Conservation (phyloP, 1,140 invertebrate species). For the Eulimnadia texana region DNA sequence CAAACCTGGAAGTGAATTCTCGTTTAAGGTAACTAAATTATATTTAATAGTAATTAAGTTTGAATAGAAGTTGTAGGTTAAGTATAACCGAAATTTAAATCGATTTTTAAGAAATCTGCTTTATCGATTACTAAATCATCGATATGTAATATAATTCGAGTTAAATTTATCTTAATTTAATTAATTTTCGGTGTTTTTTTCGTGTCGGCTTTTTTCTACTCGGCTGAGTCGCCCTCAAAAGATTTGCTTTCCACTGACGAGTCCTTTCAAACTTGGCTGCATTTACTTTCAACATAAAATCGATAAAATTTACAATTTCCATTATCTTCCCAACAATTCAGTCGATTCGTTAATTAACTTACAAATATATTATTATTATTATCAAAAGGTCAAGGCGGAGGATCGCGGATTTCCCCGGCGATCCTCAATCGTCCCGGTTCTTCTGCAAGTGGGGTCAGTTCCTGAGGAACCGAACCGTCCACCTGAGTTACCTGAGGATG, state of each 20-base stretch:
- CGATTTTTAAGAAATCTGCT: constrained; percentile 63
- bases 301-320: constrained; percentile 79
- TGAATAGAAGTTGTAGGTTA: constrained; percentile 66
- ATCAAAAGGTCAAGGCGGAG: constrained; percentile 63
- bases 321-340: too few species aligned
- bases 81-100: constrained; percentile 76
- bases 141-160: too few species aligned
- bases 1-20: constrained; percentile 55
- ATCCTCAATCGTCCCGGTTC: constrained; percentile 49
- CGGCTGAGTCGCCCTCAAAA: too few species aligned
- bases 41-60: constrained; percentile 63
- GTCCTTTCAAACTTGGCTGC: too few species aligned
- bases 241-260: too few species aligned
- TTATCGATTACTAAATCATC: too few species aligned
- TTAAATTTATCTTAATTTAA: too few species aligned
- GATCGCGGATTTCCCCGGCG: constrained; percentile 56
- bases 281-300: too few species aligned
- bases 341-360: too few species aligned
- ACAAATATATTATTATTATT: too few species aligned
- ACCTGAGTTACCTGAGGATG: constrained; percentile 30
- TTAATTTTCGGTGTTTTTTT: too few species aligned
- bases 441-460: constrained; percentile 27
- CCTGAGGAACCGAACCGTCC: constrained; percentile 29
- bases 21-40: constrained; percentile 52
- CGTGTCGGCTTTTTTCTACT: too few species aligned